Base-by-base conservation (phyloP, 2,113 vertebrate species). In the Gulo gulo region DNA sequence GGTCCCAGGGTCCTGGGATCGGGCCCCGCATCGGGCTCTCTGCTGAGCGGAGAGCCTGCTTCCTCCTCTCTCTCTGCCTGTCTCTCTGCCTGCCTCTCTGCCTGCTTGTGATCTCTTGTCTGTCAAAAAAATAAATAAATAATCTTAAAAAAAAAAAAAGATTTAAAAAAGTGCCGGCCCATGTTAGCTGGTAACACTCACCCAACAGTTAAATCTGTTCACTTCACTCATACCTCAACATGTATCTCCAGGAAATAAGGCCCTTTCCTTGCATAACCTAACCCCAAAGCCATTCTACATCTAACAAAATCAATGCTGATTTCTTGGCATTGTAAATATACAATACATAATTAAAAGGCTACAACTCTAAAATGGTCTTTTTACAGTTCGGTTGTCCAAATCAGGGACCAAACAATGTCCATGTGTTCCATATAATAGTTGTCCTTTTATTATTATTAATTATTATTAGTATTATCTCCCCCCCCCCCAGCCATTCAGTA, bases 231-330 rank as follows among this genome's bases (percentile, higher is more conserved):
- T 55, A 61, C 9, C 73, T 92, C 7, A 57, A 20, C 34, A 16
- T 93, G 26, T 13, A 57, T 52, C 23, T 80, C 50, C 39, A 65
- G 78, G 83, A 80, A 96, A 83, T 91, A 93, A 67, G 18, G 34
- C 88, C 47, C 3, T 71, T 69, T 63, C 73, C 45, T 91, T 89
- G 69, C 26, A 78, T 36, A 29, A 91, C 24, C 31, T 36, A 29
- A 91, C 24, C 18, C 39, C 67, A 89, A 87, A 69, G 47, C 45
- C 92, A 76, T 86, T 86, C 94, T 73, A 69, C 9, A 57, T 80
- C 76, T 83, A 96, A 92, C 39, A 90, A 96, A 97, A 59, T 97
- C 88, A 87, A 29, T 81, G 63, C 55, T 74, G 31, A 47, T 63
- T 94, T 20, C 83, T 90, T 94, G 63, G 45, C 73, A 84, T 94